Evolutionary conservation across 2,113 vertebrate species (phyloP), one percentile per base, ranked within the genome.

Genomic region (Corapipo altera): DNA sequence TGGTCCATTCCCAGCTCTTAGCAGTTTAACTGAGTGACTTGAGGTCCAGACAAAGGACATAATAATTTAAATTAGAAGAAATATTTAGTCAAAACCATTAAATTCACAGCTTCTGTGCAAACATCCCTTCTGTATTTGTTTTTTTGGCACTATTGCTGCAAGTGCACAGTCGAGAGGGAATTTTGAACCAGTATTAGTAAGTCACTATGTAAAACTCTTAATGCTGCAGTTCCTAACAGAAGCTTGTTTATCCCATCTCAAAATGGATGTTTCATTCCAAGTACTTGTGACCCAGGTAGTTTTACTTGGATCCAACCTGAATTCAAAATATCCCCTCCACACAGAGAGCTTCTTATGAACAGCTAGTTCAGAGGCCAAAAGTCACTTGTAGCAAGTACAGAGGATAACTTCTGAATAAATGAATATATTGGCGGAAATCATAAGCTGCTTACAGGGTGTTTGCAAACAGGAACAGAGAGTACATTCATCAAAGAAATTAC

Each of bases 391-490:
- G 35, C 58, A 55, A 72, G 41, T 82, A 46, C 66, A 61, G 77
- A 84, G 92, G 74, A 22, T 73, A 76, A 94, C 84, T 96, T 64
- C 54, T 57, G 92, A 76, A 77, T 93, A 95, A 84, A 90, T 84
- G 17, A 90, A 75, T 91, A 14, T 48, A 14, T 48, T 91, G 92
- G 57, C 75, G 48, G 58, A 81, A 87, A 58, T 85, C 11, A 28
- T 79, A 85, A 94, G 91, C 76, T 75, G 85, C 88, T 95, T 80
- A 46, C 49, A 39, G 80, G 52, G 61, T 93, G 86, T 92, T 96
- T 95, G 85, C 91, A 92, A 92, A 94, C 83, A 93, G 78, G 85
- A 95, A 85, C 66, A 95, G 90, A 81, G 91, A 84, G 76, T 62
- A 33, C 57, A 48, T 92, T 94, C 87, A 87, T 87, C 74, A 89